phyloP scores from a whole-genome alignment of 2,113 vertebrate genomes.

The Microcebus ravelobensis region DNA sequence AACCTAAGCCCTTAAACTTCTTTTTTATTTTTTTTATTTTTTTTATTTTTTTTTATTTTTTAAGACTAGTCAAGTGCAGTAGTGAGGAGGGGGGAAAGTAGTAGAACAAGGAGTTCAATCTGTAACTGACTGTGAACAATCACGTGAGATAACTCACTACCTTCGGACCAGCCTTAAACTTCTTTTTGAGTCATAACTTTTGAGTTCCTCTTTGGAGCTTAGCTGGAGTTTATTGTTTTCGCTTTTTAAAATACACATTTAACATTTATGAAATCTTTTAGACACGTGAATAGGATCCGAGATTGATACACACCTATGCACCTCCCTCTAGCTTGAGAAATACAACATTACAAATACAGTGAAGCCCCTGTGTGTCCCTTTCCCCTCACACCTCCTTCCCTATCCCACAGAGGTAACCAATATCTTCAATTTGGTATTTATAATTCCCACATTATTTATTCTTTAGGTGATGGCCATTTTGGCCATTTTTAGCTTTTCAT shows the following conservation, averaged over 20 bases:
- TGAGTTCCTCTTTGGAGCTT: neutral
- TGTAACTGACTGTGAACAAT: too few relatives aligned
- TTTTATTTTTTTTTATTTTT: too few relatives aligned
- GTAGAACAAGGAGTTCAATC: too few relatives aligned
- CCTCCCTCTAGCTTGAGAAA: neutral
- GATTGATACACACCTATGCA: neutral
- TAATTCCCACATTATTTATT: neutral
- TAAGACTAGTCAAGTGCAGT: too few relatives aligned
- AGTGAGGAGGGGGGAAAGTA: too few relatives aligned
- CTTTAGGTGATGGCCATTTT: neutral
- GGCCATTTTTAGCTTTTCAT: neutral
- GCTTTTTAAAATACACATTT: neutral
- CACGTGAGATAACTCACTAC: too few relatives aligned
- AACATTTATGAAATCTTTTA: constrained; percentile 29
- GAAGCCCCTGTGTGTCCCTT: neutral
- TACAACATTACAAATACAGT: neutral
- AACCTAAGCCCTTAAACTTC: neutral
- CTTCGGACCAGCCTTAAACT: too few relatives aligned
- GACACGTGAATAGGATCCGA: neutral
- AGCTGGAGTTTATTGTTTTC: neutral
- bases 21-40: too few relatives aligned
- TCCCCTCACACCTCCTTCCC: neutral
- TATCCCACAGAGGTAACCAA: neutral
- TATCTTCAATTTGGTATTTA: neutral
- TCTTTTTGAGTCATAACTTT: neutral